Base-by-base conservation (phyloP, 2,888 invertebrate species). In the Tenthredo mesomela region DNA sequence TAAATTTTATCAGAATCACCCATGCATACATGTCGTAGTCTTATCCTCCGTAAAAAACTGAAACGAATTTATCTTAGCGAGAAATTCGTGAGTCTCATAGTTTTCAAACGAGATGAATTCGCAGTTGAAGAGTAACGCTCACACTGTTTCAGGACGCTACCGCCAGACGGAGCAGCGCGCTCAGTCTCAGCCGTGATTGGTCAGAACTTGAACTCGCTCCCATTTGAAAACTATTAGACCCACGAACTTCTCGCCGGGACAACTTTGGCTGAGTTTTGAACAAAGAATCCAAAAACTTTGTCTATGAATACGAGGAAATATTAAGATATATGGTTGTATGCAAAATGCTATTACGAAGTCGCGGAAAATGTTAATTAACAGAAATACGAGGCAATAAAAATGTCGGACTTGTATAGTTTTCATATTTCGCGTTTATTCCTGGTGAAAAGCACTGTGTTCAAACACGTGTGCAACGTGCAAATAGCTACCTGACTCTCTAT, bases 101-200 rank as follows among this genome's bases (percentile, higher is more conserved):
- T 73, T 73, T 73, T 43, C 71, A 6, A 73, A 73, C 12, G 18
- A 21, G 43, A 73, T 43, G 9, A 9, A 40, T 43, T 73, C n/a
- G 40, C 10, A 73, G 21, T 43, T 73, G 21, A 73, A 43, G n/a
- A n/a, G 71, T 73, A 73, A 43, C 71, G 71, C 43, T 43, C 43
- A 25, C 21, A 9, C 40, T 18, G 71, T 12, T 12, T 12, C 43
- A 25, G 43, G 71, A 73, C 71, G 71, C 71, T 21, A 43, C 71
- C 71, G 6, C 43, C 3, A 73, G 71, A 7, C 18, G n/a, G 71
- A 43, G 71, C 71, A n/a, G n/a, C 40, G n/a, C 40, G 43, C 9
- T 43, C 25, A 15, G 25, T 37, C 40, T n/a, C 21, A 21, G 9
- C 37, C 4, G n/a, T 4, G 43, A 43, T 73, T 73, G 71, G 37